Base-by-base conservation (phyloP, 2,888 invertebrate genomes). In the Lasioglossum lativentre region DNA sequence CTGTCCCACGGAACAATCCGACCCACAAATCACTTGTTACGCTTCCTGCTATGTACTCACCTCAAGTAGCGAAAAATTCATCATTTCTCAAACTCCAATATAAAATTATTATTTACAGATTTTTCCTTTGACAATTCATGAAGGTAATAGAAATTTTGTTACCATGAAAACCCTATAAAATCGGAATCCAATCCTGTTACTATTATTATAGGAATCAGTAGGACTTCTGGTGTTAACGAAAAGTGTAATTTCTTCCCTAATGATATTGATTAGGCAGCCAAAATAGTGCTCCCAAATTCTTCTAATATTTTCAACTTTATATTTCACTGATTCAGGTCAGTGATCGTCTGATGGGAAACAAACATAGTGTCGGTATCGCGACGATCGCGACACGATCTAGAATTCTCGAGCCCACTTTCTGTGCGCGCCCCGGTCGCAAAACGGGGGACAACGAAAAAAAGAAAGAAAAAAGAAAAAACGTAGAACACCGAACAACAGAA, bases 21-120 rank as follows among this genome's bases (percentile, higher is more conserved):
- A 66, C n/a, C 75, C 30, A 75, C 23, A 66, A 75, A 75, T 66
- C 66, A n/a, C 40, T n/a, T 23, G 38, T 40, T 38, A 40, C 70
- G 70, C 38, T 70, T 68, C 34, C n/a, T 14, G 12, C n/a, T n/a
- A 12, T n/a, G 12, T 16, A 6, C 16, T 63, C 27, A 27, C 16
- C 10, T 63, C 30, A 30, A 30, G 30, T 16, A 27, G 6, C 16
- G 16, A 16, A 4, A 63, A 30, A 63, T 30, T 6, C 16, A 16
- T 59, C 27, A 27, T 27, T 27, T 27, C 12, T 23, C 42, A 8
- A 40, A 40, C 40, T 42, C 12, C 10, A 12, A 38, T 4, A 38
- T 38, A 8, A 38, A 6, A 38, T 38, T 16, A 16, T 59, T 27
- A 27, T 59, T 30, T 59, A 16, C 52, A 3, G 52, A 52, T 1